Evolutionary conservation across 2,797 vertebrate genomes (phyloP), one percentile per base, ranked within the genome.

Genomic region (Jordanella pulchra): DNA sequence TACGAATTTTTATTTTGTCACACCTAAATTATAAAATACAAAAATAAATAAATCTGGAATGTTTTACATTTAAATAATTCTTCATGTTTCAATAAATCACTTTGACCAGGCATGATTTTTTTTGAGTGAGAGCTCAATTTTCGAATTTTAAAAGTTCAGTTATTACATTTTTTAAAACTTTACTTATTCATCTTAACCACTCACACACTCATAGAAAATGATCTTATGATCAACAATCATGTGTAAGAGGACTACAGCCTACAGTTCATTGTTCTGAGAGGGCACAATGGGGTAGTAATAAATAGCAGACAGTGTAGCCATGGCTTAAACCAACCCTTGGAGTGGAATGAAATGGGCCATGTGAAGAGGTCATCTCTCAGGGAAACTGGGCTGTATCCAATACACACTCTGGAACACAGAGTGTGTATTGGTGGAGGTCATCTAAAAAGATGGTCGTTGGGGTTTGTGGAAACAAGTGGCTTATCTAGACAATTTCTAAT

Each of bases 341-440:
- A 89, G 87, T 74, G 80, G 86, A 93, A 92, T 88, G 90, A 93
- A 92, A 91, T 89, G 80, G 84, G 73, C 87, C 84, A 73, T 87
- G 89, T 87, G 88, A 89, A 84, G 88, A 87, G 90, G 91, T 91
- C 92, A 91, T 88, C 87, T 55, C 86, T 89, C 75, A 50, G 89
- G 86, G 82, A 89, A 83, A 90, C 80, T 23, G 77, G 81, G 65
- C 60, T 67, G 68, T 70, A 78, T 79, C 85, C 80, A 39, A 39
- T 39, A 39, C 35, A 39, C 35, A 39, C 35, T 39, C 5, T 39
- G 35, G 35, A 39, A 76, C 35, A 63, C 39, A 73, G 71, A 32
- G 69, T 54, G 58, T 72, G 70, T 74, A 65, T 69, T 69, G 58
- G 44, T 71, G 47, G 66, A 58, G 60, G 70, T 60, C 67, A 65